phyloP scores from a whole-genome alignment of 2,113 vertebrate genomes.

The Asarcornis scutulata region DNA sequence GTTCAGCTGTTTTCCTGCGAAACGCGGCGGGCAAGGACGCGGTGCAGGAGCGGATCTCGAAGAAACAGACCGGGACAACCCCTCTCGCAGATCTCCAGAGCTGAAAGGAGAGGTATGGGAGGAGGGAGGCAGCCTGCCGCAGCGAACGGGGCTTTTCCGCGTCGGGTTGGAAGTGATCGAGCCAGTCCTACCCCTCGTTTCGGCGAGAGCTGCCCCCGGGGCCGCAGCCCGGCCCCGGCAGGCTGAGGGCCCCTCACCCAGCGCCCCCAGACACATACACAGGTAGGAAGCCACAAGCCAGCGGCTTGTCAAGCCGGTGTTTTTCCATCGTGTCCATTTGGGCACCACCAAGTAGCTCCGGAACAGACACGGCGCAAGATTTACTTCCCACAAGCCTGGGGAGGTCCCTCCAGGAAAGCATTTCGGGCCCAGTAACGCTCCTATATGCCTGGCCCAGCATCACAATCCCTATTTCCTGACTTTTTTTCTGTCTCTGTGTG shows the following conservation, averaged over 20 bases:
- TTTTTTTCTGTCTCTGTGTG: neutral
- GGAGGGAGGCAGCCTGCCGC: accelerated
- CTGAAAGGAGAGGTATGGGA: too few relatives aligned
- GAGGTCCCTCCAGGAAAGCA: neutral
- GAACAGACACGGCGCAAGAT: too few relatives aligned
- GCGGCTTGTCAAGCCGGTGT: neutral
- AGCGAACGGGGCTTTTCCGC: accelerated
- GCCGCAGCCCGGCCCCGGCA: neutral
- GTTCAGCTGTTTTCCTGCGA: neutral
- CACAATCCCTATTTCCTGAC: accelerated
- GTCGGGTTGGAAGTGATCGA: neutral
- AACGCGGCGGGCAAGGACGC: neutral
- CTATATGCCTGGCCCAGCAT: neutral
- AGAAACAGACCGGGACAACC: neutral
- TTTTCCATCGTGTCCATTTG: neutral
- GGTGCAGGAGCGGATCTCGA: neutral
- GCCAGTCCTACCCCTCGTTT: neutral
- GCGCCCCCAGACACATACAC: neutral
- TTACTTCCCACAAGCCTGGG: neutral
- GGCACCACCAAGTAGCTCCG: too few relatives aligned
- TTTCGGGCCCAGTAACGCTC: too few relatives aligned
- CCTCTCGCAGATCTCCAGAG: neutral
- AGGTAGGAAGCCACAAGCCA: neutral
- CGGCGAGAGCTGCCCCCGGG: neutral
- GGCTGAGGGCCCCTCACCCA: too few relatives aligned